Conservation (phyloP, 2,113 vertebrate genomes). For the Beaufortia kweichowensis region DNA sequence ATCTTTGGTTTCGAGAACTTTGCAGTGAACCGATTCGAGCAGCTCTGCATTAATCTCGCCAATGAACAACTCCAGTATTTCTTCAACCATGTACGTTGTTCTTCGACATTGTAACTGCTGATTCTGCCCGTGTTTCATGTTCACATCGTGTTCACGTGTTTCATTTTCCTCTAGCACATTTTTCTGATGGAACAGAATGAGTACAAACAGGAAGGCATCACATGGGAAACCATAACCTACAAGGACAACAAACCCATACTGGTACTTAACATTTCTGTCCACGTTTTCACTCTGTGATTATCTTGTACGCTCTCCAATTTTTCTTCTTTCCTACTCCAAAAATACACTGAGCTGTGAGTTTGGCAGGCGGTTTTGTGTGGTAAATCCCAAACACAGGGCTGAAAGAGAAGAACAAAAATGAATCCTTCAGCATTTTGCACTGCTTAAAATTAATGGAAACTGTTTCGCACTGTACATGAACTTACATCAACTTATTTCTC, state of each 20-base stretch:
- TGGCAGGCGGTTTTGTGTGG: slow-evolving; percentile 33
- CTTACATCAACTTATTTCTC: too few species aligned
- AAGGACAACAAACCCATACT: slow-evolving; percentile 75
- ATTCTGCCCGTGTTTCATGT: neutral
- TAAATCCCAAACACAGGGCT: slow-evolving; percentile 41
- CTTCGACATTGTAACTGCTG: neutral
- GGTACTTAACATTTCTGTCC: slow-evolving; percentile 56
- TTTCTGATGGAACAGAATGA: slow-evolving; percentile 76
- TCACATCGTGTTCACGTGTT: neutral
- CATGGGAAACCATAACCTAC: slow-evolving; percentile 71
- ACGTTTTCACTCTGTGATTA: neutral
- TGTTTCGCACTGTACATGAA: too few species aligned
- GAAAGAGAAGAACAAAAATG: slow-evolving; percentile 7
- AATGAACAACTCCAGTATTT: slow-evolving; percentile 82
- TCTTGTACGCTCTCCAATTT: neutral
- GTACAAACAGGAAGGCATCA: slow-evolving; percentile 72
- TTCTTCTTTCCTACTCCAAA: neutral
- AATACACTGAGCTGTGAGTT: slow-evolving; percentile 11
- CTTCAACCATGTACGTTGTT: slow-evolving; percentile 75
- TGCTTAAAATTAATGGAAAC: neutral
- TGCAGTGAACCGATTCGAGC: slow-evolving; percentile 76
- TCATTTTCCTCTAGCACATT: slow-evolving; percentile 69
- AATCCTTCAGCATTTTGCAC: neutral
- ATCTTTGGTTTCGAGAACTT: slow-evolving; percentile 84
- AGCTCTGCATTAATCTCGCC: slow-evolving; percentile 80